These are phyloP conservation scores for Hydropotes inermis DNA, from an alignment of 2,113 vertebrate species.

Conservation along the genomic window DNA sequence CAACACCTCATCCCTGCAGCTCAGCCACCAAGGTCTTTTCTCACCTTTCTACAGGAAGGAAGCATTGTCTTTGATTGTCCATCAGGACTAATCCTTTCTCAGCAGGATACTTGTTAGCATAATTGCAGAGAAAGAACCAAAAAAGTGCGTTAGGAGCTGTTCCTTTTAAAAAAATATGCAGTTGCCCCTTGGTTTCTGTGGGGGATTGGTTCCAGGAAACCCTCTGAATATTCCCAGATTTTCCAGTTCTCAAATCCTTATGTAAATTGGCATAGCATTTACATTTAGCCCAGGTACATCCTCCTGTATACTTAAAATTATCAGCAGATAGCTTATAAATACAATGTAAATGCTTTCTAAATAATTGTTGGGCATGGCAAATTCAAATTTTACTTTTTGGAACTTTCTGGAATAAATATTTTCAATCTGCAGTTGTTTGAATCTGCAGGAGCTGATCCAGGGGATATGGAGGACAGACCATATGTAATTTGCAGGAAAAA, in stretches of 20 bases:
- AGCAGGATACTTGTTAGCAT: conserved; percentile 86
- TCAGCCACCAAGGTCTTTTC: conserved; percentile 78
- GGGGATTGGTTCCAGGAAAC: neutral
- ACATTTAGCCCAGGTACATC: neutral
- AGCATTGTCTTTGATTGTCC: conserved; percentile 87
- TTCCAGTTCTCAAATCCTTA: neutral
- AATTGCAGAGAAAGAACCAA: conserved; percentile 85
- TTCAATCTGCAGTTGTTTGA: neutral
- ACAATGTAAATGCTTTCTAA: neutral
- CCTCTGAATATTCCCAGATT: neutral
- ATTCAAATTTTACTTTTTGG: neutral
- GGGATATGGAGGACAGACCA: no score
- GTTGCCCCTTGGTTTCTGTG: neutral
- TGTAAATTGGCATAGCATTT: neutral
- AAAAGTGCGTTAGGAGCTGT: conserved; percentile 79
- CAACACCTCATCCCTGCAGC: conserved; percentile 81
- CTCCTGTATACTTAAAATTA: neutral
- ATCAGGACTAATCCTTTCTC: conserved; percentile 87
- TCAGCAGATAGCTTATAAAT: neutral
- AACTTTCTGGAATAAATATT: neutral
- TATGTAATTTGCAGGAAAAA: conserved; percentile 79
- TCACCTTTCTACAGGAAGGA: conserved; percentile 84
- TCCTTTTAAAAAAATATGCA: conserved; percentile 58
- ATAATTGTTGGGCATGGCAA: neutral
- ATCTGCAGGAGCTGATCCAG: neutral